Evolutionary conservation across 2,888 invertebrate genomes (phyloP), one percentile per base, ranked within the genome.

Genomic region (Tyria jacobaeae): DNA sequence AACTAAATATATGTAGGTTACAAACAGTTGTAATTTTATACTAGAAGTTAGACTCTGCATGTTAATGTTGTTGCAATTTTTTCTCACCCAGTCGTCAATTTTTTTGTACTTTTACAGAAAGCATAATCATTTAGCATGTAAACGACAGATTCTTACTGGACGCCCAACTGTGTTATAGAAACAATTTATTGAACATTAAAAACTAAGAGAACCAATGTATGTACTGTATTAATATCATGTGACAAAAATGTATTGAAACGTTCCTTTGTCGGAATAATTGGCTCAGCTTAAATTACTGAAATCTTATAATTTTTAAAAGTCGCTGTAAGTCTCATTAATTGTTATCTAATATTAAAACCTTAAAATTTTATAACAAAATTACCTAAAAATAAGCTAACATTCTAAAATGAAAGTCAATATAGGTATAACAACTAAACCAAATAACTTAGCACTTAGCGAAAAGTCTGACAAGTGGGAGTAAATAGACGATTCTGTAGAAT

Each of bases 1-100:
- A n/a, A n/a, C n/a, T n/a, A n/a, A 4, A n/a, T 0, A 7, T 21
- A 10, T 49, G 15, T 9, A 9, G 15, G 14, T 35, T 52, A 21
- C 21, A 57, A 39, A 50, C 31, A 50, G 39, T 3, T 39, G 39
- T 9, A 1, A 25, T 25, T 53, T n/a, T 24, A 25, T 21, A 10
- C n/a, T 17, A 17, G 9, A 39, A 31, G 21, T 57, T 57, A 50
- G 57, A 57, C 12, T 31, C 37, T 41, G 31, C 41, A 41, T 25
- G 57, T 31, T 49, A 57, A 57, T 21, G 14, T 15, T 27, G n/a
- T 7, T 6, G 3, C 25, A 37, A 24, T 34, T 57, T 57, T 39
- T 57, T 50, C 57, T 50, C 57, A 50, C 49, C 4, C 4, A 31
- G 10, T n/a, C 10, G 50, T 17, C 31, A 57, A 50, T 50, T 39